Conservation (phyloP, 1,140 invertebrate genomes). For the Drosophila nikananu region DNA sequence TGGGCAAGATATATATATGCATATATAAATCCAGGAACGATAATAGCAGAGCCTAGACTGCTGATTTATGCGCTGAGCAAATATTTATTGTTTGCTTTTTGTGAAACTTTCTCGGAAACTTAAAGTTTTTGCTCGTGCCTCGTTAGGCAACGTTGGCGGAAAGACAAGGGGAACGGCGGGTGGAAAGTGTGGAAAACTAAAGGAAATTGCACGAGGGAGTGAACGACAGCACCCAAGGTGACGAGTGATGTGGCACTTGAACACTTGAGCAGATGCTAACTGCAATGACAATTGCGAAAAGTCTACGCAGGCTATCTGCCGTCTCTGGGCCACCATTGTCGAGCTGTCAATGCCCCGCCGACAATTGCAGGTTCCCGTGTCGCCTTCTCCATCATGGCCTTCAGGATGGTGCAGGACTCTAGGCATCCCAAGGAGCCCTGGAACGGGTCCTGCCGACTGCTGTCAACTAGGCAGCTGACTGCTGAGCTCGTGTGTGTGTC, state of each 20-base stretch:
- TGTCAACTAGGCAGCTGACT: slow-evolving; percentile 39
- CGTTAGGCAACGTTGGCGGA: slow-evolving; percentile 27
- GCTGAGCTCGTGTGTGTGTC: slow-evolving; percentile 10
- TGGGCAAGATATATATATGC: slow-evolving; percentile 16
- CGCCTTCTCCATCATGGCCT: not conserved
- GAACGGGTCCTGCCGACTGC: slow-evolving; percentile 22
- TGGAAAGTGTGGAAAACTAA: slow-evolving; percentile 18
- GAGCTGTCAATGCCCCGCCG: slow-evolving; percentile 59
- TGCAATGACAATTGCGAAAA: slow-evolving; percentile 72
- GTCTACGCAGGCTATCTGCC: slow-evolving; percentile 25
- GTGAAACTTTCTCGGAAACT: slow-evolving; percentile 39
- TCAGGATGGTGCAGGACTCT: slow-evolving; percentile 5
- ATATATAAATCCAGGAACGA: slow-evolving; percentile 45
- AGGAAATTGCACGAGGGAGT: slow-evolving; percentile 1
- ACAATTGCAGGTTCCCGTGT: slow-evolving; percentile 56
- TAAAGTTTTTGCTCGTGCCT: slow-evolving; percentile 33
- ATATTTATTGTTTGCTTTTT: slow-evolving; percentile 66
- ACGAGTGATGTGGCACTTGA: slow-evolving; percentile 16
- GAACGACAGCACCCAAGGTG: slow-evolving; percentile 16
- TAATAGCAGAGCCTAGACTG: slow-evolving; percentile 69
- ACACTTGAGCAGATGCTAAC: slow-evolving; percentile 57
- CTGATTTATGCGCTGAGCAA: slow-evolving; percentile 73
- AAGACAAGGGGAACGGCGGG: not conserved
- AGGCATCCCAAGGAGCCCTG: slow-evolving; percentile 5
- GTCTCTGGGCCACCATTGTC: slow-evolving; percentile 61